Evolutionary conservation across 1,140 invertebrate genomes (phyloP), one percentile per base, ranked within the genome.

Genomic region (Coenobita brevimanus): DNA sequence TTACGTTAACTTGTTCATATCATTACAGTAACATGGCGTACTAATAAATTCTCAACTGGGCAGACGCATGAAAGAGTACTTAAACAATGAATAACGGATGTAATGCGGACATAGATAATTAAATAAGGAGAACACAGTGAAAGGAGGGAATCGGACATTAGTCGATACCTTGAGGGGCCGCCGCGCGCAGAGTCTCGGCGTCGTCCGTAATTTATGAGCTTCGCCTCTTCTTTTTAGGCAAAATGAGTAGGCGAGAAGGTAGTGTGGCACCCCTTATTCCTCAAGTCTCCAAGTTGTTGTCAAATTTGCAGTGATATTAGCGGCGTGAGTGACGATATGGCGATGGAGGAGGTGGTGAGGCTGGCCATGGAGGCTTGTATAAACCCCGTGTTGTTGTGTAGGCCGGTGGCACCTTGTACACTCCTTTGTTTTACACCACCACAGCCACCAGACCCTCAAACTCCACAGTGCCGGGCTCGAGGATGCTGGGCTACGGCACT

Each of bases 201-300:
- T 87, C 85, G 62, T 87, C 85, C 46, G 62, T 87, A 87, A 87
- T 87, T 87, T 87, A 87, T 87, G 85, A 87, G 85, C 85, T 81
- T 87, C 85, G 64, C 76, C 41, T 78, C 76, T 87, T 80, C 85
- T 87, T 71, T 87, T 87, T 81, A 87, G 85, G 76, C 85, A 71
- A 87, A 80, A 87, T 87, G 85, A 87, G 76, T 87, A 87, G 67
- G 78, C 85, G 85, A 87, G 85, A 87, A 87, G 85, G 85, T 87
- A 87, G 85, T 87, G 85, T 87, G 85, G 60, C 64, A 41, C 73
- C 57, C 50, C 71, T 85, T 85, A 50, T 85, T 85, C 82, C 82
- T 85, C 54, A 64, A 38, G 33, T 76, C 75, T 85, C 50, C 54
- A 33, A 62, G 71, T 46, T 78, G 46, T 41, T 76, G 2, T 46